Conservation (phyloP, 2,113 vertebrate genomes). For the Mobula birostris region DNA sequence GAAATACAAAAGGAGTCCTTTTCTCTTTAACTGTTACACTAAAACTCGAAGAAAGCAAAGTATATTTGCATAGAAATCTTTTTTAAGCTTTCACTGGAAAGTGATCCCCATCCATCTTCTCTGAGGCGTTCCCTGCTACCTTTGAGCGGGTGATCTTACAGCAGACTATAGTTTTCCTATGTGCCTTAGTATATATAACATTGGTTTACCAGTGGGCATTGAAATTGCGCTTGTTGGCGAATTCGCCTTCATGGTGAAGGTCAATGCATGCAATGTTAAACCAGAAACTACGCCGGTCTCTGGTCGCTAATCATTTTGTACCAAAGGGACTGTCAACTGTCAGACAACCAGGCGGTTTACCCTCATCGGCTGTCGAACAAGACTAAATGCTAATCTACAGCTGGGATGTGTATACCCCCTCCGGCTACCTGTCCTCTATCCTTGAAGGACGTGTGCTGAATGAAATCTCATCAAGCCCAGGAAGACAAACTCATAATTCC, state of each 20-base stretch:
- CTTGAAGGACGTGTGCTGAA: constrained; percentile 29
- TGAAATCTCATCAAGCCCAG: background rate
- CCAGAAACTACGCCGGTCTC: background rate
- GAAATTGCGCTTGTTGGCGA: background rate
- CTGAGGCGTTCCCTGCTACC: background rate
- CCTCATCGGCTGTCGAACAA: background rate
- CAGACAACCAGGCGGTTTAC: background rate
- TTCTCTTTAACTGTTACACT: background rate
- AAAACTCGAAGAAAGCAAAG: background rate
- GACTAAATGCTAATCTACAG: background rate
- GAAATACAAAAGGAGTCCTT: background rate
- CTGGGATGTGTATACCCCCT: background rate
- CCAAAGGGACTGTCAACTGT: constrained; percentile 17
- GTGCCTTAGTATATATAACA: background rate
- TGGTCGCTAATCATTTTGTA: background rate
- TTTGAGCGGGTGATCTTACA: background rate
- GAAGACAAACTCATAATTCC: background rate
- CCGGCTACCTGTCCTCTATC: constrained; percentile 19
- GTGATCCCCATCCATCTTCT: background rate
- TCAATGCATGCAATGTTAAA: background rate
- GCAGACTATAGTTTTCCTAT: background rate
- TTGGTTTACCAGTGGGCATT: background rate
- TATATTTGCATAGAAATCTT: background rate
- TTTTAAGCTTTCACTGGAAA: background rate
- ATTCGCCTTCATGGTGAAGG: constrained; percentile 1